phyloP scores from a whole-genome alignment of 1,140 invertebrate species.

The Prorops nasuta region DNA sequence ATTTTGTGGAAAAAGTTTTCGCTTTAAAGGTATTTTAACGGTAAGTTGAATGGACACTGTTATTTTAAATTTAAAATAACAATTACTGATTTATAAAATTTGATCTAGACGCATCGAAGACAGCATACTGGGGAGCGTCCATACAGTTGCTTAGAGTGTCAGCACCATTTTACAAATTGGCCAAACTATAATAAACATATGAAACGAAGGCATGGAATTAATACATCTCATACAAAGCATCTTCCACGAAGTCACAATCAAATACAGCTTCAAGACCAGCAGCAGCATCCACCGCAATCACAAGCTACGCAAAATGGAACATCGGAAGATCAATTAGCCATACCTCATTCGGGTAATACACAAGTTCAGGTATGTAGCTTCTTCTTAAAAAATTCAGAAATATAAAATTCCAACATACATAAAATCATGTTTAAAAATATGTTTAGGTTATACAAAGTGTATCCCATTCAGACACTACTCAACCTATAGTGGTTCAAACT shows the following conservation, averaged over 20 bases:
- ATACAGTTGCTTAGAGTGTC: slow-evolving; percentile 59
- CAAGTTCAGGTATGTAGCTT: slow-evolving; percentile 37
- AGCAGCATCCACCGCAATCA: slow-evolving; percentile 28
- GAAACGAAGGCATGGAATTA: slow-evolving; percentile 67
- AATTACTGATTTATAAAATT: background rate
- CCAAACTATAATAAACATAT: slow-evolving; percentile 77
- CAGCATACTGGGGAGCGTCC: slow-evolving; percentile 64
- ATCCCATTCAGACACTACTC: slow-evolving; percentile 33
- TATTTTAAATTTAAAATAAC: slow-evolving; percentile 2
- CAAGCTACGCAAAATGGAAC: slow-evolving; percentile 21
- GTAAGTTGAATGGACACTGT: slow-evolving; percentile 33
- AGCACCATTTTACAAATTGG: slow-evolving; percentile 74
- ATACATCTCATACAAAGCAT: slow-evolving; percentile 54
- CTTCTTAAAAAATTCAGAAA: no score
- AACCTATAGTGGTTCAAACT: slow-evolving; percentile 47
- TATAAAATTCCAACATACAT: no score
- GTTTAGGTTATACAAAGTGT: slow-evolving; percentile 47
- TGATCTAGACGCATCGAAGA: slow-evolving; percentile 60
- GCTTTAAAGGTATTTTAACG: slow-evolving; percentile 68
- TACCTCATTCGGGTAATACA: slow-evolving; percentile 29
- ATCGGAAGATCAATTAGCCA: slow-evolving; percentile 20
- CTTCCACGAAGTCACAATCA: slow-evolving; percentile 30
- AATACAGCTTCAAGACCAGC: slow-evolving; percentile 31
- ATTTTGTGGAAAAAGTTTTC: slow-evolving; percentile 70
- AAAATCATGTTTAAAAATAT: no score